Base-by-base conservation (phyloP, 2,113 vertebrate species). In the Pteruthius melanotis region DNA sequence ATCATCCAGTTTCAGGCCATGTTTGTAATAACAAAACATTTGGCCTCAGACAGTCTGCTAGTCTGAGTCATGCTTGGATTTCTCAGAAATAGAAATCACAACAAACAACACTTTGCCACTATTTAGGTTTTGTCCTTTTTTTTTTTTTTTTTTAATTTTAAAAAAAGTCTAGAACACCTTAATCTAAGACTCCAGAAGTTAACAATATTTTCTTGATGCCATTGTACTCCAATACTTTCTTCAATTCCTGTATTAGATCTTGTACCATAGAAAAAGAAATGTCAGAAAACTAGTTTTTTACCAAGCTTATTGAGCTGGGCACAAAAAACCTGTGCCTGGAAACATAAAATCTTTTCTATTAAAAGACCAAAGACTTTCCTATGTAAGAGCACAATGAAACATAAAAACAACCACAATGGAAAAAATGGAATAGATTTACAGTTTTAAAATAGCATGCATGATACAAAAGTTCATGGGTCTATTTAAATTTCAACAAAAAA, bases 401-500 rank as follows among this genome's bases (percentile, higher is more conserved):
- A 87, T 45, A 60, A 93, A 94, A 93, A 90, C 70, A 91, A 87
- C 78, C 89, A 87, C 89, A 93, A 18, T 69, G 89, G 94, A 93
- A 96, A 96, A 80, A 97, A 86, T 54, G 21, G 82, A 85, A 87
- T 79, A 87, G 75, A 93, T 91, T 93, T 83, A 69, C 53, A 91
- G 84, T 87, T 96, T 89, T 91, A 93, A 95, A 97, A 95, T 96
- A 96, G 93, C 75, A 83, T 2, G 1, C 78, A 85, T 39, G 84
- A 89, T 87, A 83, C 50, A 90, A 87, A 95, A 96, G 84, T 95
- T 92, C 91, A 93, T 57, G 87, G 23, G 15, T 72, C 87, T 89
- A 90, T 87, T 95, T 95, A 91, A 95, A 88, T 94, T 95, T 89
- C 84, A 87, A 87, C 40, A 35, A 71, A 92, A 94, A 91, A 80